Evolutionary conservation across 1,140 invertebrate species (phyloP), one percentile per base, ranked within the genome.

Genomic region (Penaeus chinensis): DNA sequence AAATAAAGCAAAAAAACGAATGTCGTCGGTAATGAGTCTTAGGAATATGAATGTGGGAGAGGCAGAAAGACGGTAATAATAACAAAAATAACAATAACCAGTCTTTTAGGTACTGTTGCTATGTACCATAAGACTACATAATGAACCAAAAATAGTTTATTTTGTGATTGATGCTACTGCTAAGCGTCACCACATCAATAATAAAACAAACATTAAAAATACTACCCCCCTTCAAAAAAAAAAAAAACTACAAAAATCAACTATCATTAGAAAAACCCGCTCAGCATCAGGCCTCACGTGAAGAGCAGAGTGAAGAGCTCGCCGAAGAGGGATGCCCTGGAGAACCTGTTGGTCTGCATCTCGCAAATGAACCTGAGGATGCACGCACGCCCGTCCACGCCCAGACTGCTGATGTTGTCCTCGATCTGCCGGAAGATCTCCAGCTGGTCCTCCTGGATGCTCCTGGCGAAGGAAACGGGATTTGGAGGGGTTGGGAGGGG

Each of bases 361-460:
- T 87, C 86, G 62, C 86, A 87, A 32, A 87, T 87, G 80, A 87
- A 87, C 37, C 86, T 71, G 13, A 87, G 65, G 22, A 87, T 62
- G 62, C 86, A 87, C 20, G 86, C 79, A 37, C 82, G 86, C 32
- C 86, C 86, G 61, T 87, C 86, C 60, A 83, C n/a, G 19, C 86
- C 86, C 60, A 65, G 32, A 0, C 80, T 76, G 13, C 69, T 37
- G 32, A 87, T 76, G 80, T 82, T 78, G 61, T 77, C 74, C 71
- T 87, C 86, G 16, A 87, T 78, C 71, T 87, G 86, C 32, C 27
- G 60, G 47, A 87, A 74, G 63, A 87, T 60, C 20, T 87, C 86
- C 60, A 82, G 78, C 60, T 87, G 86, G 80, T 87, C 86, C 74
- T 87, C 66, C 61, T 87, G 86, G 62, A 87, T 87, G 61, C 86